These are phyloP conservation scores for Poecilobothrus nobilitatus DNA, from an alignment of 2,888 invertebrate genomes.

Conservation along the genomic window DNA sequence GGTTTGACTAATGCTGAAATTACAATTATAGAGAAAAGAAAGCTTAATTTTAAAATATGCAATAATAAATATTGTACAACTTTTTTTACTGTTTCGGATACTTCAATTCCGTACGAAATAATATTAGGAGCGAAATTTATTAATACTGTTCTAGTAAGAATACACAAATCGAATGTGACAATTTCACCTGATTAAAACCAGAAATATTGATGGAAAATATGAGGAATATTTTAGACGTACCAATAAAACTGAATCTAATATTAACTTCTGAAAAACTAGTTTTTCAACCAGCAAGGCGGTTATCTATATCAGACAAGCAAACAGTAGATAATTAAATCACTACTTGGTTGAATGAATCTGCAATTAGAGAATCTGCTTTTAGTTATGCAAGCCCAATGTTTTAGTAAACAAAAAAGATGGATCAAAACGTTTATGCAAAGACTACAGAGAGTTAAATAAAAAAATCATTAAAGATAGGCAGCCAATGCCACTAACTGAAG, in stretches of 20 bases:
- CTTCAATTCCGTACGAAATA: neutral
- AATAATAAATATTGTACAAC: neutral
- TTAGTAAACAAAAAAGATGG: constrained; percentile 27
- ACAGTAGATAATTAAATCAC: constrained; percentile 28
- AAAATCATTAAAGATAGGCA: no score
- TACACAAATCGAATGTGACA: no score
- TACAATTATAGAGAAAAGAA: neutral
- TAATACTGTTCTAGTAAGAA: no score
- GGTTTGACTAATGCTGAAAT: neutral
- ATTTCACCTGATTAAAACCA: neutral
- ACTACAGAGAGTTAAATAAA: constrained; percentile 26
- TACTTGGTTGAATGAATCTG: constrained; percentile 18
- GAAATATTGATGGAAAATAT: neutral
- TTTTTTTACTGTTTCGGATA: neutral
- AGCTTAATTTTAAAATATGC: neutral
- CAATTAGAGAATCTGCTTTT: constrained; percentile 22
- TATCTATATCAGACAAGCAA: constrained; percentile 25
- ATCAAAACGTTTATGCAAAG: constrained; percentile 25
- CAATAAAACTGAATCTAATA: constrained; percentile 4
- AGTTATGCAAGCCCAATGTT: constrained; percentile 28
- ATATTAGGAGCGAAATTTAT: no score
- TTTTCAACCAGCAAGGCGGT: constrained; percentile 25
- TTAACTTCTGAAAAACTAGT: constrained; percentile 24
- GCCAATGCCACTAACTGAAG: no score
- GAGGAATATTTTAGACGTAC: neutral